Evolutionary conservation across 2,888 invertebrate genomes (phyloP).

Genomic region (Geophilus truncorum): DNA sequence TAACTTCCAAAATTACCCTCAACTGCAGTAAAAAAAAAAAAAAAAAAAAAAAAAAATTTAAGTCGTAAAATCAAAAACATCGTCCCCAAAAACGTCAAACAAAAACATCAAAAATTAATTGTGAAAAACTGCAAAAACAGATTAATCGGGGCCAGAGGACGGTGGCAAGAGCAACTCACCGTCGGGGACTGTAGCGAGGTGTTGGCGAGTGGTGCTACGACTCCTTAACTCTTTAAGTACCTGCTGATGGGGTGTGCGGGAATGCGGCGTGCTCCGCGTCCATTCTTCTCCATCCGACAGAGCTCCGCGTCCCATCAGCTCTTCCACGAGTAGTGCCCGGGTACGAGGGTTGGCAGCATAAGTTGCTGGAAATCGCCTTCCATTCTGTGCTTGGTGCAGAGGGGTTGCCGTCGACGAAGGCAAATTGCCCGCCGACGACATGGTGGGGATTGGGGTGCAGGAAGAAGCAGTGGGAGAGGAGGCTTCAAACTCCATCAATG

Average conservation of each 20-base stretch:
- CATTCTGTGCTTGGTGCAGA: background rate
- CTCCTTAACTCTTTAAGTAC: constrained; percentile 19
- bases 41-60: too few relatives aligned
- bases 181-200: background rate
- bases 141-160: background rate
- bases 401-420: background rate
- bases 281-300: constrained; percentile 30
- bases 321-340: constrained; percentile 23
- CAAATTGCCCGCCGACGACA: background rate
- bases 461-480: background rate
- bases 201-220: background rate
- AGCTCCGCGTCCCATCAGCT: constrained; percentile 29
- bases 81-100: too few relatives aligned
- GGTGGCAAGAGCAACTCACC: constrained; percentile 23
- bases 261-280: background rate
- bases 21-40: too few relatives aligned
- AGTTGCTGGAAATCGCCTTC: background rate
- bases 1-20: too few relatives aligned
- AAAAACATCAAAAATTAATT: background rate
- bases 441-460: background rate
- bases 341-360: constrained; percentile 30
- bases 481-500: background rate
- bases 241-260: background rate
- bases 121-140: background rate
- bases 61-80: too few relatives aligned